These are phyloP conservation scores for Gonioctena quinquepunctata DNA, from an alignment of 1,140 invertebrate genomes.

Conservation along the genomic window DNA sequence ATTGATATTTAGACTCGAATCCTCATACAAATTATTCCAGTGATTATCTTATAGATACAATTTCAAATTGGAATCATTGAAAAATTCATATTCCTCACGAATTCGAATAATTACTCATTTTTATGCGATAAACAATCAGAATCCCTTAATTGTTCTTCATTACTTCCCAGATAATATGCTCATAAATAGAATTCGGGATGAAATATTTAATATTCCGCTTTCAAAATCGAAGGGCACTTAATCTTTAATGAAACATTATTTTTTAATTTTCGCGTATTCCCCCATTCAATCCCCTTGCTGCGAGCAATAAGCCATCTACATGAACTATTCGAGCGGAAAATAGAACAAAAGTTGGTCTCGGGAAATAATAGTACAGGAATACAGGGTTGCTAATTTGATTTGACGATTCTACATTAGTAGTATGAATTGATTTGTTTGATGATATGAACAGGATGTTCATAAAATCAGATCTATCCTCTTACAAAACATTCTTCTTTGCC, in stretches of 20 bases:
- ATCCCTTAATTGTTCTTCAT: background rate
- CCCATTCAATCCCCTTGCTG: background rate
- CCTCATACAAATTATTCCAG: too few relatives aligned
- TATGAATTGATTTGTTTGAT: too few relatives aligned
- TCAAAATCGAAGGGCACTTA: background rate
- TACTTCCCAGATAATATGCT: background rate
- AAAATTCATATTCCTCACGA: too few relatives aligned
- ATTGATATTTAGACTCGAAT: too few relatives aligned
- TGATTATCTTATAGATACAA: too few relatives aligned
- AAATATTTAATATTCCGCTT: conserved; percentile 4
- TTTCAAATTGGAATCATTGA: too few relatives aligned
- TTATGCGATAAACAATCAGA: background rate
- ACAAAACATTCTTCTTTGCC: too few relatives aligned
- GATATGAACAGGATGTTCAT: too few relatives aligned
- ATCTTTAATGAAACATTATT: conserved; percentile 12
- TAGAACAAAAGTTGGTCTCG: conserved; percentile 7
- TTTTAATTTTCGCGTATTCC: conserved; percentile 1
- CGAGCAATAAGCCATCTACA: background rate
- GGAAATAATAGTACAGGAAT: background rate
- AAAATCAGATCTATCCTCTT: too few relatives aligned
- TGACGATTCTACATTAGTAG: too few relatives aligned
- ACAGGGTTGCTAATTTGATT: too few relatives aligned
- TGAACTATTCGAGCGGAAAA: background rate
- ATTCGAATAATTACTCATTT: too few relatives aligned
- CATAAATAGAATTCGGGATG: background rate